phyloP scores from a whole-genome alignment of 1,140 invertebrate genomes.

The Thaumatotibia leucotreta region DNA sequence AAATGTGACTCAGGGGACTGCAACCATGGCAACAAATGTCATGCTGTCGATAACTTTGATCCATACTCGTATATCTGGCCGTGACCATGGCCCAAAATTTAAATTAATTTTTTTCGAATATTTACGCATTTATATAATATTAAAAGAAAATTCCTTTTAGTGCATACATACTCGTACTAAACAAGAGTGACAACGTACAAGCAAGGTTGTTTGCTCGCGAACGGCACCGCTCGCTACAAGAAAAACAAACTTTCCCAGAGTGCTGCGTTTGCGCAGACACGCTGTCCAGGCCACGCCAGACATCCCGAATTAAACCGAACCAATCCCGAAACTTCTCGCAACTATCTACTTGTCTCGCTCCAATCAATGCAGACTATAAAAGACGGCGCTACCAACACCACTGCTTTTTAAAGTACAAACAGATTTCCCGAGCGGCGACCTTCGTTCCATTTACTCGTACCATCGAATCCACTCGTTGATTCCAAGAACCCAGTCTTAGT shows the following conservation, averaged over 20 bases:
- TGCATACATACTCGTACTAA: neutral
- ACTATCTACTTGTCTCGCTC: neutral
- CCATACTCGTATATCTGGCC: no score
- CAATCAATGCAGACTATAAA: neutral
- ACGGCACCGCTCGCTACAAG: neutral
- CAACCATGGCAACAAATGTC: no score
- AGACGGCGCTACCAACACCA: neutral
- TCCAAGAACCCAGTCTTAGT: constrained; percentile 29
- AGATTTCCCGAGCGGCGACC: constrained; percentile 24
- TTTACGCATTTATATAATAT: no score
- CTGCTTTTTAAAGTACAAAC: neutral
- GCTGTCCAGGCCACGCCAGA: constrained; percentile 10
- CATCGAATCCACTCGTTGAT: constrained; percentile 41
- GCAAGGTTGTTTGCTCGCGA: neutral
- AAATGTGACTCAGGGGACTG: no score
- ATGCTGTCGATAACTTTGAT: no score
- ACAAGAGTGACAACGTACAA: neutral
- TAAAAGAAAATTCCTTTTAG: neutral
- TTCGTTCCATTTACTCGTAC: constrained; percentile 26
- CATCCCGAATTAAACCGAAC: neutral
- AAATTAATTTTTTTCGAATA: no score
- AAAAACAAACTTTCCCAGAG: constrained; percentile 7
- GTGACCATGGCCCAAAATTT: no score
- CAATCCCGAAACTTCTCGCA: neutral
- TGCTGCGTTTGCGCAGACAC: neutral